Evolutionary conservation across 2,888 invertebrate species (phyloP).

Genomic region (Patella depressa): DNA sequence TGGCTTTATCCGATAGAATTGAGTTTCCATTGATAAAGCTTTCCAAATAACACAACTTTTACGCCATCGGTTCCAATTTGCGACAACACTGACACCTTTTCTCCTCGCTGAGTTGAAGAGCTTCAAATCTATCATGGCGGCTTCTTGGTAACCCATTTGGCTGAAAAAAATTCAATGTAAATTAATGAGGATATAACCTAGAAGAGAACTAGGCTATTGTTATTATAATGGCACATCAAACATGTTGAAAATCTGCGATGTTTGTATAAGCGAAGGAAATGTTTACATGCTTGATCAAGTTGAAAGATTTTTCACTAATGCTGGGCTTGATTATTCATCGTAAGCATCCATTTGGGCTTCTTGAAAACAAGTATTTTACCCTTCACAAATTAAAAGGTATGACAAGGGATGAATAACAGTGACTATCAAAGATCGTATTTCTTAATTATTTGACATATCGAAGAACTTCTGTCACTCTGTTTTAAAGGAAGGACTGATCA

Average conservation of each 20-base stretch:
- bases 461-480: neutral
- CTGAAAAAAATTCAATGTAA: conserved; percentile 14
- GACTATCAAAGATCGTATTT: conserved; percentile 25
- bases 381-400: conserved; percentile 26
- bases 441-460: conserved; percentile 30
- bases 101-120: too few relatives aligned
- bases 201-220: conserved; percentile 23
- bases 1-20: too few relatives aligned
- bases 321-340: conserved; percentile 11
- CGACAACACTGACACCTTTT: too few relatives aligned
- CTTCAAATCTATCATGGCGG: too few relatives aligned
- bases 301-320: conserved; percentile 19
- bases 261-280: conserved; percentile 16
- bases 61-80: too few relatives aligned
- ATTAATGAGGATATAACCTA: conserved; percentile 27
- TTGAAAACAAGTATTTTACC: conserved; percentile 23
- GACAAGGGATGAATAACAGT: conserved; percentile 24
- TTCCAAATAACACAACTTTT: too few relatives aligned
- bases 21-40: too few relatives aligned
- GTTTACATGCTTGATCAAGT: conserved; percentile 24
- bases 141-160: too few relatives aligned
- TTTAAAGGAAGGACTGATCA: conserved; percentile 12
- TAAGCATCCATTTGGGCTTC: conserved; percentile 1
- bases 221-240: conserved; percentile 29
- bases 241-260: conserved; percentile 16